Base-by-base conservation (phyloP, 2,797 vertebrate species). In the Acanthurus tractus region DNA sequence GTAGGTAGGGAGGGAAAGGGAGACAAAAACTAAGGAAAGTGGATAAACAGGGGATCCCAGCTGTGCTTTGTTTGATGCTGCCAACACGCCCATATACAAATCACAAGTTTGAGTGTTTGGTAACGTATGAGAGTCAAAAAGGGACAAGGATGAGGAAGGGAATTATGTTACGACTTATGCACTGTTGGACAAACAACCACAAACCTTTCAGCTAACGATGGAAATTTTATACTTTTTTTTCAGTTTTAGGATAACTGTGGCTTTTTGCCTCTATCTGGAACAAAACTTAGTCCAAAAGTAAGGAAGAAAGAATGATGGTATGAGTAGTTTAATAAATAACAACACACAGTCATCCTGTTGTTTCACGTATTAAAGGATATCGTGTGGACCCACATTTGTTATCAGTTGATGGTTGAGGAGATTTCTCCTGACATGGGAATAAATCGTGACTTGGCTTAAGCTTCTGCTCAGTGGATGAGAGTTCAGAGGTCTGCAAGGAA, bases 1-100 rank as follows among this genome's bases (percentile, higher is more conserved):
- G 29, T 55, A 63, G 65, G 68, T 74, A 52, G 49, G 68, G 53
- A 25, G 36, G 29, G 23, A 58, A 59, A 69, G 42, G 22, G 44
- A 36, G 46, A 56, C 34, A 76, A 25, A 17, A 57, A 46, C 20
- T 45, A 29, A 36, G 58, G 23, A 58, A 69, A 64, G 4, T 14
- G 72, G 44, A 53, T 17, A 42, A 61, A 46, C n/a, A 22, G 29
- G 57, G 22, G 49, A 64, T 18, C 36, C 29, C 14, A 71, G 12
- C 53, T 71, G 55, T 61, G 34, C 52, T 73, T 78, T 58, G 18
- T 73, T n/a, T 50, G 61, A 63, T 38, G 20, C 67, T 55, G 45
- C 14, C 71, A 45, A 58, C 61, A 63, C 74, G 57, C 23, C 20
- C 54, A 52, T 13, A 14, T 20, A 25, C 9, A 7, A 8, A 20